Percentiles rank a stretch among this genome's conserved stretches.
phyloP scores from a whole-genome alignment of 2,113 vertebrate genomes.

The Tragelaphus scriptus region DNA sequence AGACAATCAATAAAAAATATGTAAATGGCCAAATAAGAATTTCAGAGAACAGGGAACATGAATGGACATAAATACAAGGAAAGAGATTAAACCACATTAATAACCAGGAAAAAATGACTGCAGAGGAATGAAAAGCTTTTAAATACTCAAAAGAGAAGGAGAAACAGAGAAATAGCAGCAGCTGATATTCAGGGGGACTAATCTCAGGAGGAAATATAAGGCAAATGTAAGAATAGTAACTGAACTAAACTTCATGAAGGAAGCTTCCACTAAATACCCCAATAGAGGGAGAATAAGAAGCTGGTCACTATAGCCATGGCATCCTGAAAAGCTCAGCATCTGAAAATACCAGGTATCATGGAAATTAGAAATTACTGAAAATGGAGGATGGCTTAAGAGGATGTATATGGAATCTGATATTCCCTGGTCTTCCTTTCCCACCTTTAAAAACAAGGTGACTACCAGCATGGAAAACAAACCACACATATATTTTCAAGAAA shows the following conservation, averaged over 20 bases:
- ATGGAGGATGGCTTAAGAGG: background rate
- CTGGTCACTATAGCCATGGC: background rate
- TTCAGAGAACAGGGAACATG: background rate
- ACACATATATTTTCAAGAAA: background rate
- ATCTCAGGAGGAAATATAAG: background rate
- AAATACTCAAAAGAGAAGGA: background rate
- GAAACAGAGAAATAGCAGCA: background rate
- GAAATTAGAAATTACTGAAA: background rate
- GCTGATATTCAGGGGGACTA: background rate
- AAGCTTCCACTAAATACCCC: background rate
- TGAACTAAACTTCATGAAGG: background rate
- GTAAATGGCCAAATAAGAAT: background rate
- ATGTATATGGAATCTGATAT: background rate
- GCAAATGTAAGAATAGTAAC: background rate
- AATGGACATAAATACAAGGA: background rate
- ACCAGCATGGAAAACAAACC: background rate
- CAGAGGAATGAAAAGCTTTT: background rate
- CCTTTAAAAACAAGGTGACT: background rate
- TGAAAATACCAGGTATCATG: background rate
- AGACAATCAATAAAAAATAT: background rate
- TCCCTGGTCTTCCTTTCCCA: background rate
- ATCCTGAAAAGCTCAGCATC: background rate
- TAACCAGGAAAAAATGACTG: background rate
- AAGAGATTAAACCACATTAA: background rate
- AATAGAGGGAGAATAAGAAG: background rate